Base-by-base conservation (phyloP, 2,113 vertebrate species). In the Thymallus thymallus region DNA sequence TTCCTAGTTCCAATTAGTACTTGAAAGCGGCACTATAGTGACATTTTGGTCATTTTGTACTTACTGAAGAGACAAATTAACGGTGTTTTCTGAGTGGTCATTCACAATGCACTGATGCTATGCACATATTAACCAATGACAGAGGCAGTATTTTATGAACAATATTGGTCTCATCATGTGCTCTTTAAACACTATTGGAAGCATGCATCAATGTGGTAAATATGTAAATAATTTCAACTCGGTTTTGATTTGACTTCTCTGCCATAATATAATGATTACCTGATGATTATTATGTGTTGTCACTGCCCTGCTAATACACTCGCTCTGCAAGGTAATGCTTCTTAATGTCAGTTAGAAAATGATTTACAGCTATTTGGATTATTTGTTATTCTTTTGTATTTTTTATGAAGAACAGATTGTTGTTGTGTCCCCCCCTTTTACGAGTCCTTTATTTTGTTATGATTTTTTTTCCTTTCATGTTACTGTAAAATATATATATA, bases 401-500 rank as follows among this genome's bases (percentile, higher is more conserved):
- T 41, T 41, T 9, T 41, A 3, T 10, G 35, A 76, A 68, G 69
- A 12, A 12, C 35, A 10, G 35, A 41, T 41, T 41, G 9, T 10
- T 79, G 9, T 10, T 79, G 88, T 87, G 85, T 84, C 79, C 77
- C 85, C 84, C 81, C 79, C 55, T 1, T 84, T 84, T 83, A 76
- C 62, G 73, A 91, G 84, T 87, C 87, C 84, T 90, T 90, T 88
- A 90, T 91, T 89, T 73, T 90, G 89, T 85, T 81, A 69, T 83
- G 65, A 80, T 35, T 84, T 80, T 84, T 69, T 88, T 86, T 88
- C 83, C 75, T 80, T 72, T 77, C 48, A 78, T 75, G 75, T 69
- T 82, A 29, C 80, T 62, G 71, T 76, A 79, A 82, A 84, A 58
- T 56, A 3, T 14, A 45, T 6, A 10, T 26, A n/a, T 75, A 81